Base-by-base conservation (phyloP, 2,888 invertebrate species). In the Melipona beecheii region DNA sequence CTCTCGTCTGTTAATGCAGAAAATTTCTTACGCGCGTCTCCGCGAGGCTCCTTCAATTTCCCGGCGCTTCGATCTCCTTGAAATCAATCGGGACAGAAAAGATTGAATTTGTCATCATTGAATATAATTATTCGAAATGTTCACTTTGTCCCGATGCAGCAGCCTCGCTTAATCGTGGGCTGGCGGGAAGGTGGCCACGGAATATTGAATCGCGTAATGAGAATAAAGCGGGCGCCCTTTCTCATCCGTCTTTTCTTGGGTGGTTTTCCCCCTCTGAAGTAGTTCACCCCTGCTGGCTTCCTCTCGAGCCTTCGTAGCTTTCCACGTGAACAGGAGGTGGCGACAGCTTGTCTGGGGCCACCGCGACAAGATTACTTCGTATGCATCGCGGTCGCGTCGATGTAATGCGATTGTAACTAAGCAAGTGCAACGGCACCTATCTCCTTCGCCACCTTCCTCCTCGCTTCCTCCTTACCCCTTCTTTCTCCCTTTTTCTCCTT, bases 291-390 rank as follows among this genome's bases (percentile, higher is more conserved):
- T 31, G 11, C 52, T 15, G 6, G 24, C 66, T 24, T 21, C 13
- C 50, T 69, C 27, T 52, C 11, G 31, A 17, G 17, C 24, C 43
- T 50, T 43, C 54, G 24, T 49, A 52, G 50, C 71, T 56, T 81
- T 84, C 85, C 88, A 77, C 83, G 83, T 84, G 88, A 88, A 89
- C 83, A 73, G 85, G 65, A 68, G 72, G 52, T 54, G 69, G 75
- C 86, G 88, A 88, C 88, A 86, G 85, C 76, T 86, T 86, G 88
- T 89, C 89, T 89, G 84, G 66, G 89, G 73, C 77, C 81, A 77
- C 75, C 84, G 71, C 83, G 85, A 84, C 81, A 81, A 87, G 86
- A 91, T 91, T 91, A 91, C 88, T 91, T 90, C 84, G 87, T 87
- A 89, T 91, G 87, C 89, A 90, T 90, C 89, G 90, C 90, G 81